These are phyloP conservation scores for Gallinago paraguaiae DNA, from an alignment of 2,113 vertebrate species.

Conservation along the genomic window DNA sequence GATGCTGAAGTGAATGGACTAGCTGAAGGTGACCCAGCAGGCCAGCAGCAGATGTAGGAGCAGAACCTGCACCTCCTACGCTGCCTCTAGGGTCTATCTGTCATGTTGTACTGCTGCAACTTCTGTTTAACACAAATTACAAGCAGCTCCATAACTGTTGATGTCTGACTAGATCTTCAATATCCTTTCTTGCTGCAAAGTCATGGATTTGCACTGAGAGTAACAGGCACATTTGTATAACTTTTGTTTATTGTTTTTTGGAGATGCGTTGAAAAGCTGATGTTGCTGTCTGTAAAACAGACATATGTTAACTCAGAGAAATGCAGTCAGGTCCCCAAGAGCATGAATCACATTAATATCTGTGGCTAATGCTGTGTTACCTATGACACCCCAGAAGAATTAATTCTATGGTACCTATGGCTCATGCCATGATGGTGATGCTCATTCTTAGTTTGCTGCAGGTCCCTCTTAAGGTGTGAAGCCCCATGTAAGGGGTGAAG, in stretches of 20 bases:
- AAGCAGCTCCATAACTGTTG: background rate
- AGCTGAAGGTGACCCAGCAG: background rate
- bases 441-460: background rate
- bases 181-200: background rate
- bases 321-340: background rate
- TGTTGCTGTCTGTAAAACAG: background rate
- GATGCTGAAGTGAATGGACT: background rate
- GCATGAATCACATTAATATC: background rate
- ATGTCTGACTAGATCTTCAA: background rate
- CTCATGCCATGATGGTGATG: background rate
- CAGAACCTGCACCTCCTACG: background rate
- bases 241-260: background rate
- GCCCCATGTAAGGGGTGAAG: background rate
- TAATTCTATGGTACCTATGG: background rate
- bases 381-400: background rate
- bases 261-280: background rate
- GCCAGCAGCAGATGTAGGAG: background rate
- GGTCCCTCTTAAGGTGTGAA: background rate
- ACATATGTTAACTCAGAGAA: background rate
- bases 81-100: background rate
- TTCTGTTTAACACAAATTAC: background rate
- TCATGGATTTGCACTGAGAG: background rate
- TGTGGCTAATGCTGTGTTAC: background rate
- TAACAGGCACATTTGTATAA: background rate
- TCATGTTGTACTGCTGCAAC: accelerated